phyloP scores from a whole-genome alignment of 2,113 vertebrate genomes.

The Taurulus bubalis region DNA sequence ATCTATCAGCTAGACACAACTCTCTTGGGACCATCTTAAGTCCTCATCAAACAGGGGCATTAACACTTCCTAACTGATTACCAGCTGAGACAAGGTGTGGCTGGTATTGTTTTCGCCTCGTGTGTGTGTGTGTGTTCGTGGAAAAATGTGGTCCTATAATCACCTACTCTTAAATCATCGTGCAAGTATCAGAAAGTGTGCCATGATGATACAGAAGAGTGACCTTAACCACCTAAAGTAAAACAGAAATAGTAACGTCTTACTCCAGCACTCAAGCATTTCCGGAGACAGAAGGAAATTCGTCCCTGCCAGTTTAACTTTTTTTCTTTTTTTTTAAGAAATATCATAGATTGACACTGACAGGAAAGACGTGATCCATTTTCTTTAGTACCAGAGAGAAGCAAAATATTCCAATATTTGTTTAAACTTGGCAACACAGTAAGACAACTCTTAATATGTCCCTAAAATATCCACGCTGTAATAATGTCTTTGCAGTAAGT shows the following conservation, averaged over 20 bases:
- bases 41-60: conserved; percentile 11
- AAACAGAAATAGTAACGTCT: not conserved
- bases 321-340: too few species aligned
- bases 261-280: not conserved
- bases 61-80: conserved; percentile 12
- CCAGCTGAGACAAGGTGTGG: not conserved
- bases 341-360: not conserved
- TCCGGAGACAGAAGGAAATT: not conserved
- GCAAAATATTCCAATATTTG: not conserved
- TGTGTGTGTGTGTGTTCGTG: too few species aligned
- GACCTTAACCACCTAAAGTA: not conserved
- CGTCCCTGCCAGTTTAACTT: not conserved
- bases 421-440: not conserved
- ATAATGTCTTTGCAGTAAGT: not conserved
- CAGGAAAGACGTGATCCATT: not conserved
- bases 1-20: conserved; percentile 2
- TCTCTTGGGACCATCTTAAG: conserved; percentile 3
- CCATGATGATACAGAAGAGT: not conserved
- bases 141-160: not conserved
- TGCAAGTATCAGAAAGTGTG: not conserved
- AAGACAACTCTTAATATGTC: not conserved
- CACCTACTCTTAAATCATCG: not conserved
- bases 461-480: not conserved
- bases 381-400: not conserved
- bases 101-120: not conserved